A percentile compares a stretch with the other conserved stretches of the same genome.
Conservation (phyloP, 2,888 invertebrate genomes). For the Lasioglossum lativentre region DNA sequence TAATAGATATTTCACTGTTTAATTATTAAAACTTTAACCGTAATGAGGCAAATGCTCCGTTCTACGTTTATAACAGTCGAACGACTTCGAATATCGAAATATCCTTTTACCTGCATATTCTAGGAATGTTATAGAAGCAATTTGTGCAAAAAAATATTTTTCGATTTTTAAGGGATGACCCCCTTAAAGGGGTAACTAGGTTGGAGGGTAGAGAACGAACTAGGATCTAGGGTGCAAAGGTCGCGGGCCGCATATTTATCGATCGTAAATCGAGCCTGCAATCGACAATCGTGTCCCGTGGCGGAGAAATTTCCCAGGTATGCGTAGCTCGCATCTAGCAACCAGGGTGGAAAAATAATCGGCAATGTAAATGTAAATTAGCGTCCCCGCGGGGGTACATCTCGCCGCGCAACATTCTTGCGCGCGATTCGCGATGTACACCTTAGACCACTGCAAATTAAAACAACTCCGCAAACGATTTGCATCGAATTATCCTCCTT, state of each 20-base stretch:
- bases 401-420: not conserved
- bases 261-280: not conserved
- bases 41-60: no score
- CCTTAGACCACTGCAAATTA: not conserved
- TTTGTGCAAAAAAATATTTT: no score
- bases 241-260: not conserved
- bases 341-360: not conserved
- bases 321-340: not conserved
- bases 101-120: no score
- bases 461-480: constrained; percentile 3
- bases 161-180: no score
- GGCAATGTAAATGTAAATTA: not conserved
- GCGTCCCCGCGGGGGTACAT: not conserved
- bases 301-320: not conserved
- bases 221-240: not conserved
- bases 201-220: not conserved
- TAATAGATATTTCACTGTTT: no score
- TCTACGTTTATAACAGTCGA: no score
- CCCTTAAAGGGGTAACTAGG: not conserved
- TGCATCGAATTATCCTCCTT: constrained; percentile 1
- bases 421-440: not conserved
- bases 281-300: not conserved
- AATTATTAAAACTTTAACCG: no score
- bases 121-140: no score
- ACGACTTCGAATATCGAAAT: no score